Conservation (phyloP, 2,797 vertebrate genomes). For the Aeoliscus strigatus region DNA sequence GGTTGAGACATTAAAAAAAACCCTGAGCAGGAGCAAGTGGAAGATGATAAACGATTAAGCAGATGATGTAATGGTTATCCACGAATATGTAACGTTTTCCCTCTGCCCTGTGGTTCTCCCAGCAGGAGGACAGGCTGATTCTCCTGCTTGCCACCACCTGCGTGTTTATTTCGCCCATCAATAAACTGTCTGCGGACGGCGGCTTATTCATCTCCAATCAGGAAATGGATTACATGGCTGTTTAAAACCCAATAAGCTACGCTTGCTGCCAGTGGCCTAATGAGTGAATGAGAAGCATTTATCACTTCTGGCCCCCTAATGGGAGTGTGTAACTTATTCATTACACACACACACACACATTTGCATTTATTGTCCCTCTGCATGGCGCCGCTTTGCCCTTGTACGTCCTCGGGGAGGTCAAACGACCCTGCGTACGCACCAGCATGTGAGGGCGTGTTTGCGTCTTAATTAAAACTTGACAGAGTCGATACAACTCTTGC, state of each 20-base stretch:
- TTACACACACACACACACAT: conserved; percentile 60
- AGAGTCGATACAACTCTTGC: conserved; percentile 5
- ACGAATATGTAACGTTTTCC: too few relatives aligned
- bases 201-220: conserved; percentile 66
- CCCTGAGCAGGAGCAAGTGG: too few relatives aligned
- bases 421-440: conserved; percentile 2
- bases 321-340: conserved; percentile 70
- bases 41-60: too few relatives aligned
- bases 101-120: conserved; percentile 2
- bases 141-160: conserved; percentile 18
- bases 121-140: not conserved
- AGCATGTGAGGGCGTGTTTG: conserved; percentile 4
- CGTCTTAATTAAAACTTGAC: conserved; percentile 17
- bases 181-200: conserved; percentile 48
- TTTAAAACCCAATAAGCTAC: conserved; percentile 71
- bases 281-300: conserved; percentile 73
- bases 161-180: conserved; percentile 56
- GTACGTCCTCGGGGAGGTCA: conserved; percentile 32
- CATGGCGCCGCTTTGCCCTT: conserved; percentile 24
- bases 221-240: conserved; percentile 64
- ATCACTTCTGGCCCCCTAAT: conserved; percentile 64
- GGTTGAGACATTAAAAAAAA: too few relatives aligned
- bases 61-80: too few relatives aligned
- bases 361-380: conserved; percentile 41
- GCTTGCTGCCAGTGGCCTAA: conserved; percentile 53